These are phyloP conservation scores for Ypsolopha scabrella DNA, from an alignment of 2,888 invertebrate genomes.

Conservation along the genomic window DNA sequence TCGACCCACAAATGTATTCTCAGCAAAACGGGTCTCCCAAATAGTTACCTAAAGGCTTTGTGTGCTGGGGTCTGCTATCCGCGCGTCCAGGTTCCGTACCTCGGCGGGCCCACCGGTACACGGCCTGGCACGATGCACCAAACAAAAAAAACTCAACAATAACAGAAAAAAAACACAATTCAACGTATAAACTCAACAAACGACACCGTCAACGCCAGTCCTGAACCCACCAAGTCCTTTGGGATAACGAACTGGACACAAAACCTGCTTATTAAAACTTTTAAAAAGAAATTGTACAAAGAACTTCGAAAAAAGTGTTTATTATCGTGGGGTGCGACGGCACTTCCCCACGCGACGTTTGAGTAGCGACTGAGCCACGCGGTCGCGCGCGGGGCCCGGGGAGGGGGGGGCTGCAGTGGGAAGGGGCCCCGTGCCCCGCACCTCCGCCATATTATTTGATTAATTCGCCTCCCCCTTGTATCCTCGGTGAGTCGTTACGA, in stretches of 20 bases:
- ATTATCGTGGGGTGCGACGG: conserved; percentile 47
- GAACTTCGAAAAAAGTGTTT: conserved; percentile 68
- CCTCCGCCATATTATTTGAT: conserved; percentile 69
- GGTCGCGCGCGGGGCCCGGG: conserved; percentile 40
- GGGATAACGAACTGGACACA: conserved; percentile 50
- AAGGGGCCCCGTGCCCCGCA: conserved; percentile 36
- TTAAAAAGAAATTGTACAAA: conserved; percentile 58
- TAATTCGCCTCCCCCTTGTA: conserved; percentile 70
- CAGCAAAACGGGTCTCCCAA: conserved; percentile 14
- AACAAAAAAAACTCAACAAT: conserved; percentile 68
- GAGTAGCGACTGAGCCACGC: conserved; percentile 66
- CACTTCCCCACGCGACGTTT: conserved; percentile 60
- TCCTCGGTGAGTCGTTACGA: conserved; percentile 65
- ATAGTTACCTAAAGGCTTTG: conserved; percentile 68
- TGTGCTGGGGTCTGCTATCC: conserved; percentile 48
- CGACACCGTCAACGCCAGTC: conserved; percentile 50
- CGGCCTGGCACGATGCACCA: conserved; percentile 66
- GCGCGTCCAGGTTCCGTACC: conserved; percentile 58
- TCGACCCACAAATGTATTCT: conserved; percentile 3
- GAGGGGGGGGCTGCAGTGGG: conserved; percentile 20
- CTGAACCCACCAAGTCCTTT: conserved; percentile 44
- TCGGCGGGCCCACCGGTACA: conserved; percentile 57
- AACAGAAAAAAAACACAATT: conserved; percentile 63
- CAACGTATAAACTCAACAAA: conserved; percentile 58
- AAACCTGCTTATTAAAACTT: conserved; percentile 33